phyloP scores from a whole-genome alignment of 2,888 invertebrate species.

The Pelosia muscerda region DNA sequence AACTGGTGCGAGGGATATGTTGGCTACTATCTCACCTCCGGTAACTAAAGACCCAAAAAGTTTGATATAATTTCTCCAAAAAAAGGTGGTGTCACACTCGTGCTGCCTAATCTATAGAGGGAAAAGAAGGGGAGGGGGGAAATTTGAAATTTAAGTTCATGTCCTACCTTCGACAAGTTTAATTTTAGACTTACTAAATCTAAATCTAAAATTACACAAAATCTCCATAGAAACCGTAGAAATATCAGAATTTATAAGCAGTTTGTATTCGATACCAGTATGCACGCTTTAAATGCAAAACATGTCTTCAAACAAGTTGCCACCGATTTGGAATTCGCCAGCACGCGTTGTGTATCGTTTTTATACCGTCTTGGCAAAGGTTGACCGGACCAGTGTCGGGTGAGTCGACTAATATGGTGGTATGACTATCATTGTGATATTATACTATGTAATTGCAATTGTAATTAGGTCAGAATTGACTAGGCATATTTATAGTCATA shows the following conservation, averaged over 20 bases:
- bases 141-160: too few species aligned
- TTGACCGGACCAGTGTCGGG: neutral
- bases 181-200: too few species aligned
- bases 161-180: too few species aligned
- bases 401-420: constrained; percentile 4
- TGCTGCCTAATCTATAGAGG: too few species aligned
- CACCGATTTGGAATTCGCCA: constrained; percentile 2
- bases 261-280: neutral
- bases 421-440: constrained; percentile 7
- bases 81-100: too few species aligned
- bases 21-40: too few species aligned
- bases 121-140: too few species aligned
- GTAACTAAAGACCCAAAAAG: too few species aligned
- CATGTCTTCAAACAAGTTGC: neutral
- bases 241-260: neutral
- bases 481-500: neutral
- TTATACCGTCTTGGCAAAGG: constrained; percentile 6
- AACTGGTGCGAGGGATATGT: too few species aligned
- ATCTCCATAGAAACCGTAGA: too few species aligned
- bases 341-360: neutral
- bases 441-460: constrained; percentile 6
- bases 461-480: constrained; percentile 3
- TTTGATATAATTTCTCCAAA: too few species aligned
- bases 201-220: too few species aligned
- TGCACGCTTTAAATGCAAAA: neutral